Evolutionary conservation across 2,888 invertebrate genomes (phyloP).

Genomic region (Drosophila sordidapex): DNA sequence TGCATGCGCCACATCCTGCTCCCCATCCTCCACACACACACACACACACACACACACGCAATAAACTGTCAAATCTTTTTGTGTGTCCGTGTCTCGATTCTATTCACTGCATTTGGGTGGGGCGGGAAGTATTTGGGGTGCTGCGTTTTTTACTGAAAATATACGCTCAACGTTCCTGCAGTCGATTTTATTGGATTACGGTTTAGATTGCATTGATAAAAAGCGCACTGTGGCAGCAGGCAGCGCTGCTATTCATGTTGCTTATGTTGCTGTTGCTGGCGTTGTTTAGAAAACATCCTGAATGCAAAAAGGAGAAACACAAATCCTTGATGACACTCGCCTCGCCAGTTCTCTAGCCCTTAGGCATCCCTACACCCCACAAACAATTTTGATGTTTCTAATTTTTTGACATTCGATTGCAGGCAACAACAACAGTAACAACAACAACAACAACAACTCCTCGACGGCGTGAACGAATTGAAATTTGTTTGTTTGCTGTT

Average conservation of each 20-base stretch:
- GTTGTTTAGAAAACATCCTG: slow-evolving; percentile 77
- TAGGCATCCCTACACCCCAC: slow-evolving; percentile 29
- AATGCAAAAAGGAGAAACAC: slow-evolving; percentile 38
- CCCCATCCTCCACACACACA: neutral
- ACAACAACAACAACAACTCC: slow-evolving; percentile 29
- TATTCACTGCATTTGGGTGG: slow-evolving; percentile 5
- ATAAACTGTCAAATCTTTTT: slow-evolving; percentile 74
- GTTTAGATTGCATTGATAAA: slow-evolving; percentile 77
- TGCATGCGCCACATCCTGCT: slow-evolving; percentile 22
- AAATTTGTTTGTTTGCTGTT: slow-evolving; percentile 78
- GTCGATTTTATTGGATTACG: slow-evolving; percentile 80
- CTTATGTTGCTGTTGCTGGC: slow-evolving; percentile 30
- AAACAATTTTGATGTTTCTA: slow-evolving; percentile 43
- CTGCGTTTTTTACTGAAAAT: neutral
- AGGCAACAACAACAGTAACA: slow-evolving; percentile 7
- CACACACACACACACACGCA: slow-evolving; percentile 36
- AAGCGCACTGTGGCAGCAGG: slow-evolving; percentile 50
- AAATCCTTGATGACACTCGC: slow-evolving; percentile 46
- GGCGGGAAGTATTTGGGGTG: neutral
- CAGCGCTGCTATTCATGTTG: slow-evolving; percentile 36
- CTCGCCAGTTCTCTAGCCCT: slow-evolving; percentile 35
- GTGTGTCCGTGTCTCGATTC: slow-evolving; percentile 40
- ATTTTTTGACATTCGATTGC: slow-evolving; percentile 43
- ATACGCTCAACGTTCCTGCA: slow-evolving; percentile 59
- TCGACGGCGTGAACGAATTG: slow-evolving; percentile 73